phyloP scores from a whole-genome alignment of 2,113 vertebrate genomes.

The Periophthalmodon schlosseri region DNA sequence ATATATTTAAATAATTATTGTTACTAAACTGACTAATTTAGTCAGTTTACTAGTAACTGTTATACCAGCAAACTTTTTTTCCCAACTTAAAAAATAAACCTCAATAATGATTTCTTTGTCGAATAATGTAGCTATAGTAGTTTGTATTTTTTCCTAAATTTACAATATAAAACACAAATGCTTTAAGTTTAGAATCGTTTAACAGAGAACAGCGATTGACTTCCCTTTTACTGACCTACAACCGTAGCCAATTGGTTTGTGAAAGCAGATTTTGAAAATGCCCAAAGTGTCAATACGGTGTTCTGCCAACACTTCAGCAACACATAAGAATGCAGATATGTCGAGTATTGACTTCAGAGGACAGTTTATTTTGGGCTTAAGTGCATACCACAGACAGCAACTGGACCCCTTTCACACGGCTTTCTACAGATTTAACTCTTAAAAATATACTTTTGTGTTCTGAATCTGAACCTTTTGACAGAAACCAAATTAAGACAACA shows the following conservation, averaged over 20 bases:
- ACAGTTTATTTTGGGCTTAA: constrained; percentile 73
- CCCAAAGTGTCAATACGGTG: neutral
- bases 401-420: constrained; percentile 46
- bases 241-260: neutral
- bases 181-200: neutral
- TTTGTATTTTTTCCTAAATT: neutral
- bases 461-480: neutral
- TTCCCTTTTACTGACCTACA: neutral
- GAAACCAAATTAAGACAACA: neutral
- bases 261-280: neutral
- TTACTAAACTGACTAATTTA: too few species aligned
- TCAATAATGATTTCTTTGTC: neutral
- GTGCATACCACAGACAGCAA: constrained; percentile 72
- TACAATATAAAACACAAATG: neutral
- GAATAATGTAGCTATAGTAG: neutral
- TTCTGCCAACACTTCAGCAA: constrained; percentile 33
- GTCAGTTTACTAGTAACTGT: too few species aligned
- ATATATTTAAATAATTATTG: too few species aligned
- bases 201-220: too few species aligned
- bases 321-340: constrained; percentile 69
- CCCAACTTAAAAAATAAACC: too few species aligned
- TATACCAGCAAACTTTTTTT: too few species aligned
- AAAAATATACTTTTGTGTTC: constrained; percentile 1
- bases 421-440: constrained; percentile 10
- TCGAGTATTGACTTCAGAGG: constrained; percentile 61